These are phyloP conservation scores for Ophonus ardosiacus DNA, from an alignment of 2,888 invertebrate species.

Conservation along the genomic window DNA sequence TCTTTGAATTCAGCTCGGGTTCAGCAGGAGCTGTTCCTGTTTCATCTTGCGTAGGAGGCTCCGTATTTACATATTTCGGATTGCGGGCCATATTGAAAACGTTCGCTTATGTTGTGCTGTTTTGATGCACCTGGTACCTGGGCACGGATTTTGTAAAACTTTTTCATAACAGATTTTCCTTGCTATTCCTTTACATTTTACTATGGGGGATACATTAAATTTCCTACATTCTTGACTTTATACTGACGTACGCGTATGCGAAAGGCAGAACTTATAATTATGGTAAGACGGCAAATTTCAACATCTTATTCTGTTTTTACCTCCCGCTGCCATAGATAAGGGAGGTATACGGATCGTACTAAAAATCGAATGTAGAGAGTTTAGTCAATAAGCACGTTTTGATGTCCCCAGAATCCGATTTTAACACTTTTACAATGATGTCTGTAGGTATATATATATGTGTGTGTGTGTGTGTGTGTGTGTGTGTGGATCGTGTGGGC, in stretches of 20 bases:
- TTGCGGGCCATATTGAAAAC: constrained; percentile 55
- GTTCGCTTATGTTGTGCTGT: constrained; percentile 55
- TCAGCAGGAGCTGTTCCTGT: constrained; percentile 16
- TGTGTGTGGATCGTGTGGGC: too few relatives aligned
- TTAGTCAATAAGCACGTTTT: too few relatives aligned
- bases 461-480: too few relatives aligned
- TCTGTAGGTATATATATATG: too few relatives aligned
- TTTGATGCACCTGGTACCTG: constrained; percentile 42
- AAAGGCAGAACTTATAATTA: too few relatives aligned
- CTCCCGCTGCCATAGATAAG: too few relatives aligned
- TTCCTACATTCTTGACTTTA: background rate
- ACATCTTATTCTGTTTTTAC: too few relatives aligned
- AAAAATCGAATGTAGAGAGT: too few relatives aligned
- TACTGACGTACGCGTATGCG: background rate
- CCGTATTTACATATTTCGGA: constrained; percentile 54
- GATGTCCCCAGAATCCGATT: too few relatives aligned
- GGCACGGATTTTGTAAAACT: constrained; percentile 34
- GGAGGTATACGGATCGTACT: too few relatives aligned
- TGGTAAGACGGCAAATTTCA: too few relatives aligned
- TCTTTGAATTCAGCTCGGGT: constrained; percentile 31
- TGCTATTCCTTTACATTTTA: background rate
- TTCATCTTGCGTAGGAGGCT: constrained; percentile 15
- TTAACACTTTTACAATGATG: too few relatives aligned
- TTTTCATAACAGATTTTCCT: constrained; percentile 13
- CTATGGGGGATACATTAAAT: background rate